A percentile compares a stretch with the other conserved stretches of the same genome.
Conservation (phyloP, 2,113 vertebrate genomes). For the Bufo bufo region DNA sequence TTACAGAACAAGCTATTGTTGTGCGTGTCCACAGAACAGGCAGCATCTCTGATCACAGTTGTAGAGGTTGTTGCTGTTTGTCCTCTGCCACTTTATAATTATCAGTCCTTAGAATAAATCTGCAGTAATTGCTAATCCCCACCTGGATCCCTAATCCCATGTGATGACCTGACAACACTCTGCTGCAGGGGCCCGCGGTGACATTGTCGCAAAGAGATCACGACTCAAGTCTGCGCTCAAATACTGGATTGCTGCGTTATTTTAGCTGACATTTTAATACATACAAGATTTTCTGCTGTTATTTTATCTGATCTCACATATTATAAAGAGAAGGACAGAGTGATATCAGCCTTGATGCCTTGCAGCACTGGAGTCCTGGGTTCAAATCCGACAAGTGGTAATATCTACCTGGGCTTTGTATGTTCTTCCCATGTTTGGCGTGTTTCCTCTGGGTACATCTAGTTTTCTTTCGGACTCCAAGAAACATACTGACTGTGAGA, state of each 20-base stretch:
- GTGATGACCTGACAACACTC: constrained; percentile 3
- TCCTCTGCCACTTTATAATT: constrained; percentile 45
- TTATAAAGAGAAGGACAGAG: not conserved
- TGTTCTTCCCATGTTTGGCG: no score
- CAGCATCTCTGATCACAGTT: not conserved
- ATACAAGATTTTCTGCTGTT: not conserved
- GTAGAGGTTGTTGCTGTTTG: not conserved
- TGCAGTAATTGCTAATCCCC: constrained; percentile 48
- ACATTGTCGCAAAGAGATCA: constrained; percentile 30
- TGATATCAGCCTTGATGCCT: no score
- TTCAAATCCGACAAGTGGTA: no score
- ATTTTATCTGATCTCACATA: not conserved
- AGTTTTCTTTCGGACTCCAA: no score
- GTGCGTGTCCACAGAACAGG: not conserved
- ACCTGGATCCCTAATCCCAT: constrained; percentile 45
- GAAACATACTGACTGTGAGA: no score
- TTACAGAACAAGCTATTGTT: not conserved
- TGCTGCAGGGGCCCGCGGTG: not conserved
- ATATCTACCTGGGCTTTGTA: no score
- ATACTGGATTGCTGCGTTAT: not conserved
- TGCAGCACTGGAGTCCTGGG: no score
- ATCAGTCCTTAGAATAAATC: constrained; percentile 49
- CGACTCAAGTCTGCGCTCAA: not conserved
- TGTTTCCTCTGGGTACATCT: no score
- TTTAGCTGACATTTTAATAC: no score